Conservation (phyloP, 2,888 invertebrate genomes). For the Crepidodera aurea region DNA sequence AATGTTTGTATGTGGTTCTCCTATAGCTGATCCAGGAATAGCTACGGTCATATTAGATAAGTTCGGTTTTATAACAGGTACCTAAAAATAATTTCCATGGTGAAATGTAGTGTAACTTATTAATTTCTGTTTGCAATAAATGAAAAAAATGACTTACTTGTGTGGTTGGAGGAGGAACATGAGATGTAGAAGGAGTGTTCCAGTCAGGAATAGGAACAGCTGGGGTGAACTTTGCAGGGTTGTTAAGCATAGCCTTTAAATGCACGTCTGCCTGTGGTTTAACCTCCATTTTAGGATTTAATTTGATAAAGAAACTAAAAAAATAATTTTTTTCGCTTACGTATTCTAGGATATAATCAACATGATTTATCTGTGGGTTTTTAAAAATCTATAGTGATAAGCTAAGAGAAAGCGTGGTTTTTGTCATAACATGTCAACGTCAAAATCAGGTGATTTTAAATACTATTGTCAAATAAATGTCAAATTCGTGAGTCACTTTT, state of each 20-base stretch:
- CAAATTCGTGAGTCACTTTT: neutral
- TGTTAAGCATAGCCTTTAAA: constrained; percentile 59
- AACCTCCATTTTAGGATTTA: constrained; percentile 28
- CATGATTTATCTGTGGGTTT: too few species aligned
- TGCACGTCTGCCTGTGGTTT: constrained; percentile 51
- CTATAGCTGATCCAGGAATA: constrained; percentile 54
- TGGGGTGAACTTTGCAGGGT: constrained; percentile 57
- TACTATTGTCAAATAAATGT: too few species aligned
- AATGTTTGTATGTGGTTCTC: constrained; percentile 67
- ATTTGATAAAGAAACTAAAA: neutral
- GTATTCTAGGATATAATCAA: too few species aligned
- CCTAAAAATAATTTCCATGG: constrained; percentile 11
- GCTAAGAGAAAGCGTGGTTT: too few species aligned
- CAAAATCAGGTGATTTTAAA: too few species aligned
- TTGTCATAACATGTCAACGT: too few species aligned
- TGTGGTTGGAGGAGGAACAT: neutral
- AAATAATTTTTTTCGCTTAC: too few species aligned
- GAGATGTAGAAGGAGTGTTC: constrained; percentile 45
- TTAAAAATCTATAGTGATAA: too few species aligned
- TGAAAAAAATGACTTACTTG: constrained; percentile 10
- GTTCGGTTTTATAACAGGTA: constrained; percentile 34
- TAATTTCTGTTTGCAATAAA: neutral
- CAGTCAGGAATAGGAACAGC: constrained; percentile 61
- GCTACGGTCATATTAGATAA: constrained; percentile 51
- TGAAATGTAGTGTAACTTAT: too few species aligned